These are phyloP conservation scores for Hirudo medicinalis DNA, from an alignment of 1,140 invertebrate species.

Conservation along the genomic window DNA sequence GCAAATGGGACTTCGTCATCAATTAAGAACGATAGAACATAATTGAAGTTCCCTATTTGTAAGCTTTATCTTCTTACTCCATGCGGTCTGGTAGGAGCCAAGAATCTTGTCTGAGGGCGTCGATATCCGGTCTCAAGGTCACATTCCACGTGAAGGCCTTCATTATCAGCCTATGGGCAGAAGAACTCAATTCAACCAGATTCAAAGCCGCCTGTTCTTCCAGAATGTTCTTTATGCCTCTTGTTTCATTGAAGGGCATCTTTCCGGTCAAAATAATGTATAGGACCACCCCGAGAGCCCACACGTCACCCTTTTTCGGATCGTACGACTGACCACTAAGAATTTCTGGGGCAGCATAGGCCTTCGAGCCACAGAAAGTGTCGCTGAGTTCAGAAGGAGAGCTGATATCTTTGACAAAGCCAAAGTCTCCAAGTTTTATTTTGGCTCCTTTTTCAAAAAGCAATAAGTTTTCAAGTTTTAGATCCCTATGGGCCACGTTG, in stretches of 20 bases:
- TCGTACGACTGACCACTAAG: conserved; percentile 44
- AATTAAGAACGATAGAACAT: too few species aligned
- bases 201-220: conserved; percentile 36
- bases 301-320: conserved; percentile 38
- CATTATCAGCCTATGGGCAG: background rate
- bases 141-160: conserved; percentile 10
- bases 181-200: background rate
- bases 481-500: conserved; percentile 69
- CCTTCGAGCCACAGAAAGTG: conserved; percentile 55
- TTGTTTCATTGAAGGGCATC: conserved; percentile 40
- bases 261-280: conserved; percentile 40
- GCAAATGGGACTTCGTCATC: too few species aligned
- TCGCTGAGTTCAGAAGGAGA: conserved; percentile 40
- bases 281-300: conserved; percentile 41
- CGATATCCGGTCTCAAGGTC: conserved; percentile 5
- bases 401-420: conserved; percentile 49
- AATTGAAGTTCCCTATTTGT: too few species aligned
- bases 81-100: background rate
- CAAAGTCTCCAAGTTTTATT: conserved; percentile 61
- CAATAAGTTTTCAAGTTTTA: conserved; percentile 79
- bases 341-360: conserved; percentile 59
- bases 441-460: conserved; percentile 54
- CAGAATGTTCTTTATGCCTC: conserved; percentile 33
- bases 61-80: too few species aligned
- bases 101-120: background rate